Conservation (phyloP, 2,888 invertebrate species). For the Drosophila aldrichi region DNA sequence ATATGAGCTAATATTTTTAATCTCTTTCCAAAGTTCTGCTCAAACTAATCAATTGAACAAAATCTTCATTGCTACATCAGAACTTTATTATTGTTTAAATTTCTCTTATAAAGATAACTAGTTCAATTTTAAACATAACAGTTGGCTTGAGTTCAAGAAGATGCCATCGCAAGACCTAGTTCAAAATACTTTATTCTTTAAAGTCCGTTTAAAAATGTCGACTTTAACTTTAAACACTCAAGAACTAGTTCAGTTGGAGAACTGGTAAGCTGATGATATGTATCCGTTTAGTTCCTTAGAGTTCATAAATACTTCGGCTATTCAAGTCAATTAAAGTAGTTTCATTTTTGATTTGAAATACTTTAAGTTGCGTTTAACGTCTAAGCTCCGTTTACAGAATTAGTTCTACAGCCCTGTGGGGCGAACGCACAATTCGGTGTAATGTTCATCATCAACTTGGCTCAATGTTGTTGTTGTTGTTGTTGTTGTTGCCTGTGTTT, state of each 20-base stretch:
- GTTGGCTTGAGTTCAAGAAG: not conserved
- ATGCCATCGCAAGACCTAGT: not conserved
- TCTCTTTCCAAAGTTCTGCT: no score
- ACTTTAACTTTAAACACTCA: not conserved
- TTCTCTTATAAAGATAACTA: no score
- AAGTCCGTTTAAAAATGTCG: not conserved
- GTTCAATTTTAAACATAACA: no score
- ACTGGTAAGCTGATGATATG: not conserved
- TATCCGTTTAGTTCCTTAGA: not conserved
- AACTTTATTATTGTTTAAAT: no score
- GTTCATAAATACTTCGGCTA: not conserved
- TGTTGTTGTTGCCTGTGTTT: conserved; percentile 38
- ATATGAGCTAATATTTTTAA: no score
- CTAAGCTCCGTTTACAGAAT: not conserved
- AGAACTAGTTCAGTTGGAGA: not conserved
- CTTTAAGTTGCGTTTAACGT: not conserved
- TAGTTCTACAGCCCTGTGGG: conserved; percentile 33
- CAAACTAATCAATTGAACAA: no score
- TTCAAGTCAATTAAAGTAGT: not conserved
- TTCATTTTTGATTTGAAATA: not conserved
- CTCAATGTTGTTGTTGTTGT: conserved; percentile 20
- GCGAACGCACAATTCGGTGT: conserved; percentile 35
- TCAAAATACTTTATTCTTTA: not conserved
- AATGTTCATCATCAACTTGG: conserved; percentile 50
- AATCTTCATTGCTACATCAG: no score